Evolutionary conservation across 2,888 invertebrate species (phyloP).

Genomic region (Spodoptera picta): DNA sequence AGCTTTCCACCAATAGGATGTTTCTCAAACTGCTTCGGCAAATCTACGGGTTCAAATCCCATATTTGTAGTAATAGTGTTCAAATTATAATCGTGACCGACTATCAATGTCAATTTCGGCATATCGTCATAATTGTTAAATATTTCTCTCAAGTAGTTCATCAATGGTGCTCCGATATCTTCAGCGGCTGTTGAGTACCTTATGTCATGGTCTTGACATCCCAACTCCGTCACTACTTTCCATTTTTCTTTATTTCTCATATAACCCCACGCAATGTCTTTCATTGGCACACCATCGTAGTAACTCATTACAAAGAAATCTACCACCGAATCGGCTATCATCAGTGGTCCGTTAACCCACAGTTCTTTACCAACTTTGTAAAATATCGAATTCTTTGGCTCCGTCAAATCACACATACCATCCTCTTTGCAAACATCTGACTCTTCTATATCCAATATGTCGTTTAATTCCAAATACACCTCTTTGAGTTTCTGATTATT

Average conservation of each 20-base stretch:
- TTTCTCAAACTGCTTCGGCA: conserved; percentile 47
- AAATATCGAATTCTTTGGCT: conserved; percentile 23
- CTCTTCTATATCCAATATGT: conserved; percentile 36
- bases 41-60: conserved; percentile 23
- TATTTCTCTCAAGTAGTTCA: conserved; percentile 24
- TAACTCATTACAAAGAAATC: conserved; percentile 45
- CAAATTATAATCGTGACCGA: conserved; percentile 50
- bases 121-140: conserved; percentile 36
- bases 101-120: conserved; percentile 39
- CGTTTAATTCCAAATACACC: conserved; percentile 28
- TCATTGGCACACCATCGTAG: conserved; percentile 30
- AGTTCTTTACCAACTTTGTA: conserved; percentile 23
- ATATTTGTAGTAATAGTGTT: conserved; percentile 26
- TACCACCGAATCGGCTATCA: conserved; percentile 12
- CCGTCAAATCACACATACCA: conserved; percentile 44
- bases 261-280: conserved; percentile 49
- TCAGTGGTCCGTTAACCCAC: conserved; percentile 19
- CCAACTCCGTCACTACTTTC: conserved; percentile 38
- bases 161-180: conserved; percentile 33
- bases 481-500: conserved; percentile 23
- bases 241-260: conserved; percentile 31
- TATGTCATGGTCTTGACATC: conserved; percentile 34
- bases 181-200: conserved; percentile 35
- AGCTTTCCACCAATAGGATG: conserved; percentile 48
- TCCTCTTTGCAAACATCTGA: conserved; percentile 43